These are phyloP conservation scores for Raphicerus campestris DNA, from an alignment of 2,113 vertebrate genomes.

Conservation along the genomic window DNA sequence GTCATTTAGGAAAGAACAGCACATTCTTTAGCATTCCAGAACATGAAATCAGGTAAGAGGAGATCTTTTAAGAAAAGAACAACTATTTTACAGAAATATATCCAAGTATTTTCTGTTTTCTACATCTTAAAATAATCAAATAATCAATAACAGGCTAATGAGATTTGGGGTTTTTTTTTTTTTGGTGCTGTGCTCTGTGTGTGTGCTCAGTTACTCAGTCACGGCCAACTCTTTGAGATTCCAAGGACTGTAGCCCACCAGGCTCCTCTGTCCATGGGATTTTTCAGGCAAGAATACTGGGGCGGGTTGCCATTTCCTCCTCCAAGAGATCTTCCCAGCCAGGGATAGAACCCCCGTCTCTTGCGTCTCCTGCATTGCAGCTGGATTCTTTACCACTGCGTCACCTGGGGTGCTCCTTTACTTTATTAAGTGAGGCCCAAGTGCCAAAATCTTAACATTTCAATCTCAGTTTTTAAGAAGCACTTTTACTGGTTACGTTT, in stretches of 20 bases:
- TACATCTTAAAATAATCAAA: slow-evolving; percentile 23
- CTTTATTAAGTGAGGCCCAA: slow-evolving; percentile 1
- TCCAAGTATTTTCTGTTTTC: background rate
- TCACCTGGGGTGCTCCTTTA: background rate
- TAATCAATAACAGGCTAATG: background rate
- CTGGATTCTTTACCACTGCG: background rate
- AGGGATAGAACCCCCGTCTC: accelerated
- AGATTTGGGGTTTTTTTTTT: background rate
- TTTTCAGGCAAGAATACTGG: background rate
- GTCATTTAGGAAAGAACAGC: slow-evolving; percentile 57
- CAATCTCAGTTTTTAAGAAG: background rate
- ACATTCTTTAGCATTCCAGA: slow-evolving; percentile 59
- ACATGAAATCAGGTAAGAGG: slow-evolving; percentile 61
- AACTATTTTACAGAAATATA: slow-evolving; percentile 45
- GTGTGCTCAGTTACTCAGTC: background rate
- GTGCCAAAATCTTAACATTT: background rate
- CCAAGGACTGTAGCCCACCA: background rate
- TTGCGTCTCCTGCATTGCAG: background rate
- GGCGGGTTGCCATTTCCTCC: background rate
- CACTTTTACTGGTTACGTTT: background rate
- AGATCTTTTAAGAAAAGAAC: slow-evolving; percentile 22
- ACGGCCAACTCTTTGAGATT: background rate
- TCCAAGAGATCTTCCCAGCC: background rate
- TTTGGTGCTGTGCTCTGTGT: background rate
- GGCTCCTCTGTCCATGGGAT: background rate